These are phyloP conservation scores for Brachylomia viminalis DNA, from an alignment of 2,888 invertebrate species.

Conservation along the genomic window DNA sequence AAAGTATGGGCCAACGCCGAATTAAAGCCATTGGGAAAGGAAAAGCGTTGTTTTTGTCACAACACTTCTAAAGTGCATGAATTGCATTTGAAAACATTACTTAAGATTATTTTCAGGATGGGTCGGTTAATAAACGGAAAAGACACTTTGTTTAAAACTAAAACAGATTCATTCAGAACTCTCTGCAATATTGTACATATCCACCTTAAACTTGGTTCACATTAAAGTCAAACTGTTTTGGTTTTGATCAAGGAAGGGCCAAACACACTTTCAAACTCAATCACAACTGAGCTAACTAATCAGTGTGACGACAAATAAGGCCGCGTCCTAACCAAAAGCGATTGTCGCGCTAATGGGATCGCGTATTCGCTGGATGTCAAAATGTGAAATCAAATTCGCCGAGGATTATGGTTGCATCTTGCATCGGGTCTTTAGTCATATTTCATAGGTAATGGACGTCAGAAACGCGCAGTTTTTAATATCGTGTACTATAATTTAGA, in stretches of 20 bases:
- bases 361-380: not conserved
- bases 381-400: not conserved
- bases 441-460: not conserved
- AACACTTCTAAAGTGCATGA: not conserved
- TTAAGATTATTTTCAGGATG: not conserved
- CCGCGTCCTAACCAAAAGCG: not conserved
- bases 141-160: not conserved
- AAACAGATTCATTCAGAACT: not conserved
- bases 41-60: constrained; percentile 22
- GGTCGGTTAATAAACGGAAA: not conserved
- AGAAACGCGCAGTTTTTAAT: not conserved
- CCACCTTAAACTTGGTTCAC: not conserved
- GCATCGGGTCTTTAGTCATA: not conserved
- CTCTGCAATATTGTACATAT: not conserved
- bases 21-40: constrained; percentile 7
- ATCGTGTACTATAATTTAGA: not conserved
- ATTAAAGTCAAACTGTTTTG: not conserved
- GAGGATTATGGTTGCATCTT: not conserved
- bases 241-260: not conserved
- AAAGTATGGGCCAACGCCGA: constrained; percentile 13
- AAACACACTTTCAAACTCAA: not conserved
- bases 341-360: not conserved
- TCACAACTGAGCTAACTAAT: not conserved
- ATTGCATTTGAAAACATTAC: not conserved
- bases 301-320: not conserved